phyloP scores from a whole-genome alignment of 2,888 invertebrate genomes.

The Phengaris alcon region DNA sequence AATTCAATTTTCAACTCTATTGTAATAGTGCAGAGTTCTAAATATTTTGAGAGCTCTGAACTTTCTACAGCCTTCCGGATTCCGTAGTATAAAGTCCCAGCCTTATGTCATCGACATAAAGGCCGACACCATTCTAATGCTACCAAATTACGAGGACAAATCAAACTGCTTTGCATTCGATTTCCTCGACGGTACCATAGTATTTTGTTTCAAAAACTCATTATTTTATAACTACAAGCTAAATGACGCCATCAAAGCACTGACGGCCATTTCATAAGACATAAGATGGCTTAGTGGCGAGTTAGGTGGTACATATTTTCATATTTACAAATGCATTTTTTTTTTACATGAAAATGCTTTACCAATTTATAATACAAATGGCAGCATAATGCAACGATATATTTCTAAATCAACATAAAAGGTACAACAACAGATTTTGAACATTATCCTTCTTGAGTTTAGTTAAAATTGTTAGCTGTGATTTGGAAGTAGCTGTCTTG shows the following conservation, averaged over 20 bases:
- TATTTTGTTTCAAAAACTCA: background rate
- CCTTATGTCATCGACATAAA: too few species aligned
- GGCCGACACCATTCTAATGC: background rate
- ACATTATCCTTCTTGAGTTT: too few species aligned
- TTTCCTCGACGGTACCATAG: background rate
- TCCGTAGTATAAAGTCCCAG: too few species aligned
- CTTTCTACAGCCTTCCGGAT: too few species aligned
- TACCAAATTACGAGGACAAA: background rate
- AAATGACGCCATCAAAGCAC: background rate
- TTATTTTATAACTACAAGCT: conserved; percentile 3
- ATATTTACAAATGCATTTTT: conserved; percentile 9
- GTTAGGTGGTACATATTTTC: background rate
- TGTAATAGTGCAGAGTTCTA: too few species aligned
- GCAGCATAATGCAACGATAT: background rate
- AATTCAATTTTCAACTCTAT: too few species aligned
- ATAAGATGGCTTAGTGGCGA: background rate
- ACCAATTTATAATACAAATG: background rate
- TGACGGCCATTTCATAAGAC: background rate
- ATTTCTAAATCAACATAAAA: background rate
- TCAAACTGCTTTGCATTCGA: background rate
- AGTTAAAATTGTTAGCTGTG: background rate
- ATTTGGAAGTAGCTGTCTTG: too few species aligned
- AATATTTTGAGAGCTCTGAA: too few species aligned
- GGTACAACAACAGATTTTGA: too few species aligned
- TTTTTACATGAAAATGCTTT: background rate